phyloP scores from a whole-genome alignment of 2,113 vertebrate species.

The Ptyas mucosa region DNA sequence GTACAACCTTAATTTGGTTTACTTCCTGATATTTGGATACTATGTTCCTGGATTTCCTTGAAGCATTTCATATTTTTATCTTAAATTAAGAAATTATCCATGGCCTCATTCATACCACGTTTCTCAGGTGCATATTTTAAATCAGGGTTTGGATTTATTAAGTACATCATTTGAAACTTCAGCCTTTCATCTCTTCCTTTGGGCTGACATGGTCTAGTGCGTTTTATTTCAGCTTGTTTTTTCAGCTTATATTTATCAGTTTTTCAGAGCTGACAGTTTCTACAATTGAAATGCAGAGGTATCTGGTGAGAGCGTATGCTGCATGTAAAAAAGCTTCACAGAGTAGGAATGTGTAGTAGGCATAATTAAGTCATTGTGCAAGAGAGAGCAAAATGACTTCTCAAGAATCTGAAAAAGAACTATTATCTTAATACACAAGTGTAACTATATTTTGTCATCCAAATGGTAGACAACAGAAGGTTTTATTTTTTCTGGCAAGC shows the following conservation, averaged over 20 bases:
- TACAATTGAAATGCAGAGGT: constrained; percentile 11
- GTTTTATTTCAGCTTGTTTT: constrained; percentile 18
- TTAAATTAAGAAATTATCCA: neutral
- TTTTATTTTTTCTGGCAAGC: neutral
- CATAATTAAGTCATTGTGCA: constrained; percentile 5
- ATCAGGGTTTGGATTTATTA: constrained; percentile 11
- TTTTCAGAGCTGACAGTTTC: constrained; percentile 6
- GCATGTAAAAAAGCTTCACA: constrained; percentile 12
- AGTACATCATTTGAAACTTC: constrained; percentile 7
- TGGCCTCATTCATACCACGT: neutral
- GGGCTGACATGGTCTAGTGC: constrained; percentile 12
- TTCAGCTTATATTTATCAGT: constrained; percentile 15
- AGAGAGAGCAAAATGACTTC: neutral
- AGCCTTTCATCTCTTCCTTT: constrained; percentile 4
- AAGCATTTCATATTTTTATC: neutral
- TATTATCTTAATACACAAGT: neutral
- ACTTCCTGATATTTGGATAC: neutral
- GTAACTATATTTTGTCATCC: neutral
- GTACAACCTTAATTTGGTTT: neutral
- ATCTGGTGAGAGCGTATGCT: neutral
- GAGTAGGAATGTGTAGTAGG: neutral
- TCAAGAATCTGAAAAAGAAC: neutral
- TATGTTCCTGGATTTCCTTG: neutral
- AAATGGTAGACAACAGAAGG: neutral
- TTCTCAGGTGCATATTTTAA: neutral